Evolutionary conservation across 2,888 invertebrate genomes (phyloP).

Genomic region (Pterostichus madidus): DNA sequence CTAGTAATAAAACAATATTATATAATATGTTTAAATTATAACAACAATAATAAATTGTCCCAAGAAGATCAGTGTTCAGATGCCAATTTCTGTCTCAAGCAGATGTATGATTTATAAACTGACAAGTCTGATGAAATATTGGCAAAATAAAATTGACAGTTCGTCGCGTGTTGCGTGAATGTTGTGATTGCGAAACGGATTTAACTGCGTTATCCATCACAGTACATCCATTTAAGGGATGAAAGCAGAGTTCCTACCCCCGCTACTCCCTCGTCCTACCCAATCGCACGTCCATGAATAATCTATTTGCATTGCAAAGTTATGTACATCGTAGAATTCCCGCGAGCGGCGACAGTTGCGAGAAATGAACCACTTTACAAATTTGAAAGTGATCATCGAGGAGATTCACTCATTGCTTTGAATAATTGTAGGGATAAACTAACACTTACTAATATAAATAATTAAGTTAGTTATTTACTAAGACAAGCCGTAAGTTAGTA

Average conservation of each 20-base stretch:
- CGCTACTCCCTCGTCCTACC: not conserved
- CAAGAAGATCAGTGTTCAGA: too few species aligned
- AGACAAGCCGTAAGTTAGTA: too few species aligned
- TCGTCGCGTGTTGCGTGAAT: conserved; percentile 5
- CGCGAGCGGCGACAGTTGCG: conserved; percentile 3
- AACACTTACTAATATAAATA: too few species aligned
- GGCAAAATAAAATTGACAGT: too few species aligned
- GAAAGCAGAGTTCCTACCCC: not conserved
- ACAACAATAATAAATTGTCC: too few species aligned
- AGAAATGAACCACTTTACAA: conserved; percentile 39
- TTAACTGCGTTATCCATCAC: conserved; percentile 31
- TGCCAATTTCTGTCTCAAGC: too few species aligned
- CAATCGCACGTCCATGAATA: conserved; percentile 25
- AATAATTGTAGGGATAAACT: too few species aligned
- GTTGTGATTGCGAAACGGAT: conserved; percentile 16
- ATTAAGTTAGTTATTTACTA: too few species aligned
- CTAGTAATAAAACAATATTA: too few species aligned
- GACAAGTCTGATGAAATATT: too few species aligned
- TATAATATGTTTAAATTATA: too few species aligned
- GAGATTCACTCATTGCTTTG: not conserved
- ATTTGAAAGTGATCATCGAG: conserved; percentile 16
- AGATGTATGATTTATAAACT: too few species aligned
- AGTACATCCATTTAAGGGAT: conserved; percentile 11
- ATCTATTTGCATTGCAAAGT: conserved; percentile 55
- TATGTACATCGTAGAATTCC: conserved; percentile 26